A percentile compares a stretch with the other conserved stretches of the same genome.
phyloP scores from a whole-genome alignment of 2,113 vertebrate species.

The Castor canadensis region DNA sequence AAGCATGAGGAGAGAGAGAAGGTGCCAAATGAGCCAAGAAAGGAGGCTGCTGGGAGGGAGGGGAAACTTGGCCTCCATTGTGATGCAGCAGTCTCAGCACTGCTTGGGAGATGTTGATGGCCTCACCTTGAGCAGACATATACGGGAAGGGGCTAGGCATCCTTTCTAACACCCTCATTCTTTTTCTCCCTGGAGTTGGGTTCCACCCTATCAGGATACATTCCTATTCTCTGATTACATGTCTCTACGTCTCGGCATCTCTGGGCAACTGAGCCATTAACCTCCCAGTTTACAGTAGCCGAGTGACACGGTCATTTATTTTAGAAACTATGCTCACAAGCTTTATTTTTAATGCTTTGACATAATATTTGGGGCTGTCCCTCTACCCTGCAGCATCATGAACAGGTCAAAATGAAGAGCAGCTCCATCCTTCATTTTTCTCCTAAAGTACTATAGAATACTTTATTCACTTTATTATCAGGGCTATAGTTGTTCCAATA shows the following conservation, averaged over 20 bases:
- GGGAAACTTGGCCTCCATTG: fast-evolving
- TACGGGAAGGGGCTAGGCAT: background rate
- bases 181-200: constrained; percentile 50
- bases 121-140: background rate
- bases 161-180: constrained; percentile 47
- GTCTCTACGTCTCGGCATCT: background rate
- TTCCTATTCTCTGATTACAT: constrained; percentile 59
- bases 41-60: background rate
- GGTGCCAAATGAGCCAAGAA: background rate
- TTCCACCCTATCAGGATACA: constrained; percentile 42
- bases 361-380: background rate
- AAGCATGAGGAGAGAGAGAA: background rate
- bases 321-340: constrained; percentile 24
- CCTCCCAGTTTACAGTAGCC: background rate
- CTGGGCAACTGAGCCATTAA: constrained; percentile 26
- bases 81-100: background rate
- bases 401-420: background rate
- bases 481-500: background rate
- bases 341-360: background rate
- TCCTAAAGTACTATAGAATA: background rate
- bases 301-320: background rate
- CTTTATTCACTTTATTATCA: no score
- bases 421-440: background rate
- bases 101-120: background rate
- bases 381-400: background rate